Percentiles rank a stretch among this genome's conserved stretches.
phyloP scores from a whole-genome alignment of 2,888 invertebrate genomes.

The Leucania comma region DNA sequence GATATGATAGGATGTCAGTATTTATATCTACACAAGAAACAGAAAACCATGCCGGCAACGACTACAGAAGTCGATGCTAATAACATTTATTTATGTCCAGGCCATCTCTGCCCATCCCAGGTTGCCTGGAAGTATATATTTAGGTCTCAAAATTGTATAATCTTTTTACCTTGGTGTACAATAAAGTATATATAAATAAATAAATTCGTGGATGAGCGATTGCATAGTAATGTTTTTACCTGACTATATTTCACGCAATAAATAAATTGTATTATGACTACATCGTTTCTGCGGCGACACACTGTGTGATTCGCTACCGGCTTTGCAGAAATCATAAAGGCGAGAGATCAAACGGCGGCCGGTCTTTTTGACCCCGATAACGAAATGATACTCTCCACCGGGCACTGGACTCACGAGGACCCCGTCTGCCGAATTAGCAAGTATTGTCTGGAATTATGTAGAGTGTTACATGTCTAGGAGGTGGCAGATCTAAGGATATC shows the following conservation, averaged over 20 bases:
- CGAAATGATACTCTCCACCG: conserved; percentile 76
- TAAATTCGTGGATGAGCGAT: not conserved
- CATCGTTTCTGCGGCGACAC: conserved; percentile 34
- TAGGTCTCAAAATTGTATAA: too few species aligned
- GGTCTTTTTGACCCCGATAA: conserved; percentile 77
- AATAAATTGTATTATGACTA: conserved; percentile 30
- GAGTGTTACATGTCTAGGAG: conserved; percentile 5
- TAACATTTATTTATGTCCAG: too few species aligned
- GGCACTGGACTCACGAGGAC: conserved; percentile 65
- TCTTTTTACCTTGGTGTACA: too few species aligned
- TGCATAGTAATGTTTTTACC: not conserved
- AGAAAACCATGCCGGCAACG: not conserved
- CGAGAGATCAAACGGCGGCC: conserved; percentile 81
- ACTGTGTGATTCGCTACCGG: conserved; percentile 61
- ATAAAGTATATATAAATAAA: too few species aligned
- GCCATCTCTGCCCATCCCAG: too few species aligned
- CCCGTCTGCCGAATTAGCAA: conserved; percentile 63
- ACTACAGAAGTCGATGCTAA: not conserved
- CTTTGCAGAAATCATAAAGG: conserved; percentile 77
- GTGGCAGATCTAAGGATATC: not conserved
- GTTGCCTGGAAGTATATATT: too few species aligned
- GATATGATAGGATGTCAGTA: not conserved
- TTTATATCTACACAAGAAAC: too few species aligned
- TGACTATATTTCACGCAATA: not conserved
- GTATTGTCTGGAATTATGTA: conserved; percentile 48